Base-by-base conservation (phyloP, 2,888 invertebrate genomes). In the Morinoia aosen region DNA sequence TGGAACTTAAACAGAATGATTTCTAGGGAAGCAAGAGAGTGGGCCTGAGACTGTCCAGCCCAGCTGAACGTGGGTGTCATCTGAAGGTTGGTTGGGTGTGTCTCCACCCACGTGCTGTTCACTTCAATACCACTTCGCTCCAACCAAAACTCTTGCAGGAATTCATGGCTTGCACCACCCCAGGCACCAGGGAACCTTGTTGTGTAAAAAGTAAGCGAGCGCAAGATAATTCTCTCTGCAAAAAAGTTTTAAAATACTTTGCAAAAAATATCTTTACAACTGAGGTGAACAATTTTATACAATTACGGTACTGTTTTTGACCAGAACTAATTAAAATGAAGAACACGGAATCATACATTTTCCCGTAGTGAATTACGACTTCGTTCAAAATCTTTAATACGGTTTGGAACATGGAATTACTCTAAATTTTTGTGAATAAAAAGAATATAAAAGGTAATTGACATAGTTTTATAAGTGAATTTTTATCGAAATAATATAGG, bases 1-100 rank as follows among this genome's bases (percentile, higher is more conserved):
- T 40, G 12, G 14, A 90, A 90, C 7, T 16, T 16, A 39, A 14
- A 40, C 48, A 39, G 19, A 11, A 14, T 19, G 19, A 90, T 40
- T 90, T 40, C 40, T 39, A 33, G 39, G n/a, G 40, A 90, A 14
- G 48, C 48, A 48, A 90, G 90, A 40, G 90, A 48, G 90, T 90
- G 40, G 90, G 48, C 40, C 90, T 90, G 90, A 90, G 90, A 48
- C 76, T 16, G 76, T 76, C 76, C 76, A 10, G 33, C 76, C 76
- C 76, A 76, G 25, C 90, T 16, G 40, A 19, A 48, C 90, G 90
- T 90, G 90, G 90, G 90, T 48, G 90, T 90, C 90, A 40, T 90
- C 40, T 90, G 90, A 90, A 90, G 90, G 90, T 90, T 90, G 90
- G 90, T 48, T 90, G 90, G 90, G 90, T 48, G 90, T 40, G 90